These are phyloP conservation scores for Oryzias sinensis DNA, from an alignment of 2,797 vertebrate genomes.

Conservation along the genomic window DNA sequence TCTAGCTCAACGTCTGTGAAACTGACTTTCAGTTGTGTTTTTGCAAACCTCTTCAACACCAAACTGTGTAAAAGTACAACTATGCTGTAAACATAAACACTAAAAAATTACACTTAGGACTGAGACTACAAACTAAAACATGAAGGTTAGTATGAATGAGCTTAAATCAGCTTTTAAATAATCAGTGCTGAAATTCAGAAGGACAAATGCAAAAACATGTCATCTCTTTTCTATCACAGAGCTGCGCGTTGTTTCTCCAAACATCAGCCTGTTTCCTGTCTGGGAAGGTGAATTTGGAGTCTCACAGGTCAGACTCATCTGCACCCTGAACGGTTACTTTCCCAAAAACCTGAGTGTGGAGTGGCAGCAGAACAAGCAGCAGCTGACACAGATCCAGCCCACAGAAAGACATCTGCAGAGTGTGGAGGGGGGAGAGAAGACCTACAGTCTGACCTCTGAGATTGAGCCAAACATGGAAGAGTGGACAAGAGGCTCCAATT, in stretches of 20 bases:
- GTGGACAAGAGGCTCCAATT: constrained; percentile 20
- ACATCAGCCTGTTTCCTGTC: constrained; percentile 49
- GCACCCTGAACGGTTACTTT: constrained; percentile 55
- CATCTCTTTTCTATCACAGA: constrained; percentile 38
- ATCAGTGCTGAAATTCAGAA: background rate
- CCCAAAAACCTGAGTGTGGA: constrained; percentile 25
- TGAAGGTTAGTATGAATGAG: constrained; percentile 43
- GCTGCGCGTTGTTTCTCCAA: constrained; percentile 3
- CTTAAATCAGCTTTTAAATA: background rate
- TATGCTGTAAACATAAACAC: constrained; percentile 26
- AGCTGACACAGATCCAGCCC: accelerated
- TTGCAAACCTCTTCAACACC: constrained; percentile 18
- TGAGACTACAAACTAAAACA: constrained; percentile 1
- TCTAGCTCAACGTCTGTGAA: constrained; percentile 46
- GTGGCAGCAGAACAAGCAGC: constrained; percentile 33
- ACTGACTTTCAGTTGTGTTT: constrained; percentile 25
- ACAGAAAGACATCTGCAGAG: background rate
- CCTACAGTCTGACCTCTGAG: constrained; percentile 47
- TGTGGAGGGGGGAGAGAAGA: accelerated
- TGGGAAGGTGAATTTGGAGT: constrained; percentile 25
- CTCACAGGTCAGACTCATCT: constrained; percentile 55
- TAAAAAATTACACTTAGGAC: constrained; percentile 10
- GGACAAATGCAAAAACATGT: background rate
- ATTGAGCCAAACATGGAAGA: constrained; percentile 22
- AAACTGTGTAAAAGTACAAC: constrained; percentile 19